Evolutionary conservation across 2,888 invertebrate genomes (phyloP), one percentile per base, ranked within the genome.

Genomic region (Bruchidius siliquastri): DNA sequence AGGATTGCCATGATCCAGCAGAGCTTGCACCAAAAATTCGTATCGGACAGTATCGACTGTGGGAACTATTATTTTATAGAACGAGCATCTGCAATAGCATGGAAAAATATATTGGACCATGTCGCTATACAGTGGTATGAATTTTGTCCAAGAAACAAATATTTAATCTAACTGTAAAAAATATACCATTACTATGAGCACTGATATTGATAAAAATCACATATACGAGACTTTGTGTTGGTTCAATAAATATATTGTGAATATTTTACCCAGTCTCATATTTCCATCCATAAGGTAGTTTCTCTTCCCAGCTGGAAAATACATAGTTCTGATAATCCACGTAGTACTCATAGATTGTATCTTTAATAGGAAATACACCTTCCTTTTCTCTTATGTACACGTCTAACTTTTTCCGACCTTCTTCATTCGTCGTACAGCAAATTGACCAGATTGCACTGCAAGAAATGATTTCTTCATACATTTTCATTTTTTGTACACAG

Each of bases 31-130:
- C 3, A 96, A 87, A 81, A 90, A 91, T 83, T 94, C 91, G 83
- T 96, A 95, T 10, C 96, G 89, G n/a, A 95, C 89, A 20, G 95
- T 95, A 85, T 97, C 96, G 32, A 95, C 92, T 0, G 96, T 96
- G 0, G 96, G 96, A 0, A 96, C 95, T 76, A 93, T 90, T 79
- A 96, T 93, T 84, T 91, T 92, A 87, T 93, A 94, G 88, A 95
- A 96, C 0, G 95, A 94, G 4, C 88, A 82, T 32, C 94, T 95
- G 84, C 18, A 71, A 67, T 21, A 22, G 6, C 4, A 70, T 20
- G 22, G 21, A 67, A 68, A 8, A 26, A 8, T 26, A 26, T 26
- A 26, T 26, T 26, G 26, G 26, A 4, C 21, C 21, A 72, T 20
- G n/a, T n/a, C n/a, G n/a, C n/a, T n/a, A n/a, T n/a, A n/a, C n/a